Evolutionary conservation across 2,797 vertebrate genomes (phyloP).

Genomic region (Trachurus trachurus): DNA sequence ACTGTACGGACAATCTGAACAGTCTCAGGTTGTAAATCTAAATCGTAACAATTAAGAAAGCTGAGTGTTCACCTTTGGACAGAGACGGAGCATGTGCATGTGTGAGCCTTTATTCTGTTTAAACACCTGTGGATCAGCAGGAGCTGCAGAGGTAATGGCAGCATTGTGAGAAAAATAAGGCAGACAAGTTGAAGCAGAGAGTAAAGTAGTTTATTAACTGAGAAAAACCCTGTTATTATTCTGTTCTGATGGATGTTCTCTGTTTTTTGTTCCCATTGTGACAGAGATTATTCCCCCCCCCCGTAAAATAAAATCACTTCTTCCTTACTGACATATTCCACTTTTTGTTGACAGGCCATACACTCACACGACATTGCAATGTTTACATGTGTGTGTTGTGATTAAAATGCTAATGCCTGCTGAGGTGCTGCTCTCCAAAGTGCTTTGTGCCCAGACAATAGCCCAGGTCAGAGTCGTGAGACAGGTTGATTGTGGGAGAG

Average conservation of each 20-base stretch:
- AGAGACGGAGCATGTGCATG: neutral
- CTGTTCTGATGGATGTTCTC: constrained; percentile 26
- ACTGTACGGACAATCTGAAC: neutral
- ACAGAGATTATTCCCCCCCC: constrained; percentile 26
- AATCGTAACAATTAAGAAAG: neutral
- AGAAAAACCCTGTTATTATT: constrained; percentile 41
- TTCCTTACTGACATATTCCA: constrained; percentile 39
- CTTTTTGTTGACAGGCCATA: constrained; percentile 46
- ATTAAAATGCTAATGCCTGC: constrained; percentile 79
- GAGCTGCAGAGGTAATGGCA: neutral
- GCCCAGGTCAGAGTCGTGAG: constrained; percentile 66
- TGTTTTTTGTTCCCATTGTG: constrained; percentile 36
- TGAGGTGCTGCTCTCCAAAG: constrained; percentile 67
- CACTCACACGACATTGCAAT: constrained; percentile 18
- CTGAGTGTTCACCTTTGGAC: neutral
- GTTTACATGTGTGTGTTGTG: constrained; percentile 55
- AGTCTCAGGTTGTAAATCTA: neutral
- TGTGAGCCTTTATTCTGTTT: constrained; percentile 8
- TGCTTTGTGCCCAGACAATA: constrained; percentile 77
- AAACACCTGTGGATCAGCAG: constrained; percentile 33
- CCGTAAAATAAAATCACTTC: constrained; percentile 35
- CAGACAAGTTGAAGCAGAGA: constrained; percentile 14
- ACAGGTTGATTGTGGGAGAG: constrained; percentile 61
- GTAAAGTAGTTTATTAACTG: constrained; percentile 33
- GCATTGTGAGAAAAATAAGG: constrained; percentile 16